phyloP scores from a whole-genome alignment of 2,113 vertebrate species.

The Psophia crepitans region DNA sequence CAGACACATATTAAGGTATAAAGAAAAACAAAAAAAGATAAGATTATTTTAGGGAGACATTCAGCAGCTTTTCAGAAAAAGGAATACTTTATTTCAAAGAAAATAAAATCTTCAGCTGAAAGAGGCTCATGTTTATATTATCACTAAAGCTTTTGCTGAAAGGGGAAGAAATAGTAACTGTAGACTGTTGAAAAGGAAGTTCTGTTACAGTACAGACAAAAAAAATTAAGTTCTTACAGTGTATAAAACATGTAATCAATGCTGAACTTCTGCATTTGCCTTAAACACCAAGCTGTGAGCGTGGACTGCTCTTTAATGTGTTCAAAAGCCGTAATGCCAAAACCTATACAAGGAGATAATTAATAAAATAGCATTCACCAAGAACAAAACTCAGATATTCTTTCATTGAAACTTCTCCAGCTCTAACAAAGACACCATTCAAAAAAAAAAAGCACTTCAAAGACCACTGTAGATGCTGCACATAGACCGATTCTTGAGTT shows the following conservation, averaged over 20 bases:
- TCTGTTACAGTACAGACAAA: neutral
- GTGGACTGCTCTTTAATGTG: neutral
- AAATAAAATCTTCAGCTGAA: neutral
- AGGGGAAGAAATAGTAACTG: neutral
- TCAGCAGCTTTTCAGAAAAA: neutral
- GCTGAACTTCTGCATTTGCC: neutral
- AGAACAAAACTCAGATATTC: neutral
- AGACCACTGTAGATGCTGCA: conserved; percentile 6
- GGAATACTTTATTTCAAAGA: neutral
- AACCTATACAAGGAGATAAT: neutral
- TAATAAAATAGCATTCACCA: neutral
- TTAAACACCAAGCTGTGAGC: neutral
- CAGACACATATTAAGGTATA: neutral
- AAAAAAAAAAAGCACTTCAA: neutral
- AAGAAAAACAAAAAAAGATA: neutral
- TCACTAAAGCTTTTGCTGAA: neutral
- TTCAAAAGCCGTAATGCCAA: neutral
- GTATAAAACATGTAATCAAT: neutral
- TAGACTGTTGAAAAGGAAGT: conserved; percentile 15
- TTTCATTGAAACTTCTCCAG: neutral
- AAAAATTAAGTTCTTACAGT: neutral
- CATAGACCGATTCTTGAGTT: neutral
- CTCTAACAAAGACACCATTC: conserved; percentile 15
- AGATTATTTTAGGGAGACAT: neutral
- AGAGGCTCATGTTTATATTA: neutral